phyloP scores from a whole-genome alignment of 2,888 invertebrate species.

The Mechanitis messenoides region DNA sequence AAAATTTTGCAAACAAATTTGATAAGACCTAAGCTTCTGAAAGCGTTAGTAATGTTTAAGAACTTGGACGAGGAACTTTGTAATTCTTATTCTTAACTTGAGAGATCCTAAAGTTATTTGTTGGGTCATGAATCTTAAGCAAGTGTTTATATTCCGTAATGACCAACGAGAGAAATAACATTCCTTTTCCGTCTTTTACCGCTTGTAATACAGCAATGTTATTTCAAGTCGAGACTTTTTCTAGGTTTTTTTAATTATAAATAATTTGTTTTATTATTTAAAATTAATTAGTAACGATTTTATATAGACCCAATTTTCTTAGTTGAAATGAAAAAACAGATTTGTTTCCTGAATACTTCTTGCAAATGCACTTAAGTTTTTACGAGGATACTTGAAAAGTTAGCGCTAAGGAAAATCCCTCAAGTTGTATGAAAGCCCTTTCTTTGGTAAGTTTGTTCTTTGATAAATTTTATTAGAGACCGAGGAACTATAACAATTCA shows the following conservation, averaged over 20 bases:
- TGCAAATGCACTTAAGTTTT: slow-evolving; percentile 19
- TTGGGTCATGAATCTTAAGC: slow-evolving; percentile 29
- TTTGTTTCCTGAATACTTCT: slow-evolving; percentile 14
- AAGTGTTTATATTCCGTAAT: slow-evolving; percentile 24
- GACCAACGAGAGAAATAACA: slow-evolving; percentile 25
- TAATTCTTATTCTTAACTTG: slow-evolving; percentile 23
- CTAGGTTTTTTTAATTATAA: not conserved
- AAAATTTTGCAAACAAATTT: not conserved
- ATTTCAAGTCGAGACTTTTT: not conserved
- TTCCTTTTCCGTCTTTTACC: slow-evolving; percentile 20
- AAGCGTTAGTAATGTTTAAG: slow-evolving; percentile 2
- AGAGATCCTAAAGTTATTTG: slow-evolving; percentile 24
- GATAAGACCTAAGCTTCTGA: not conserved
- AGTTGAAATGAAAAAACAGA: not conserved
- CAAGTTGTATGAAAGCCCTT: slow-evolving; percentile 19
- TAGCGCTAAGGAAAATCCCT: slow-evolving; percentile 18
- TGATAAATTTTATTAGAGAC: slow-evolving; percentile 1
- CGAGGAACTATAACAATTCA: slow-evolving; percentile 2
- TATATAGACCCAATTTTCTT: not conserved
- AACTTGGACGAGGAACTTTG: slow-evolving; percentile 18
- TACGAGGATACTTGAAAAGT: slow-evolving; percentile 20
- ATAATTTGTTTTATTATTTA: too few species aligned
- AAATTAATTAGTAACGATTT: too few species aligned
- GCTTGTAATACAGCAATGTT: not conserved
- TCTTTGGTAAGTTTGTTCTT: slow-evolving; percentile 11